Percentiles rank a stretch among this genome's conserved stretches.
phyloP scores from a whole-genome alignment of 37 sponge, comb jelly and placozoan genomes.

The Oopsacas minuta region DNA sequence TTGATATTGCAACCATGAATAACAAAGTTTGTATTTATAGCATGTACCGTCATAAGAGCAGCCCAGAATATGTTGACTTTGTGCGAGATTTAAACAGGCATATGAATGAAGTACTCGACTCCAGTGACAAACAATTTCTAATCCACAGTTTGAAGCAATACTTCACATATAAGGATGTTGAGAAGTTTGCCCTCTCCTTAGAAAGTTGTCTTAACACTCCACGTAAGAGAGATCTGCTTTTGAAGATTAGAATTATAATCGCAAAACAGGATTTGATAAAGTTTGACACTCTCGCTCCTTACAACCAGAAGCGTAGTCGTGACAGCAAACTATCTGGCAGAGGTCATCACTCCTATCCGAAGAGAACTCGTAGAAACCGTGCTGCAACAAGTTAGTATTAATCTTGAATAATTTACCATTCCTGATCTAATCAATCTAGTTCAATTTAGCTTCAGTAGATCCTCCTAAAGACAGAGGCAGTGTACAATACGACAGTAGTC shows the following conservation, averaged over 20 bases:
- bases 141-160: conserved; percentile 64
- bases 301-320: conserved; percentile 39
- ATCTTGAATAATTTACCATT: background rate
- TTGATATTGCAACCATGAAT: too few relatives aligned
- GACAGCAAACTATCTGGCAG: background rate
- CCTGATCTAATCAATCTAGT: background rate
- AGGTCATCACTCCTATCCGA: background rate
- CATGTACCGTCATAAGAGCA: background rate
- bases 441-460: background rate
- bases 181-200: conserved; percentile 54
- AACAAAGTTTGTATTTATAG: background rate
- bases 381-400: background rate
- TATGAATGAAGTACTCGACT: conserved; percentile 39
- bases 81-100: conserved; percentile 35
- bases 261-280: conserved; percentile 44
- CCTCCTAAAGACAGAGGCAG: background rate
- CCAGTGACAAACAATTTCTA: conserved; percentile 64
- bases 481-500: background rate
- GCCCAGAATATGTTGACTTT: background rate
- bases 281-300: conserved; percentile 74
- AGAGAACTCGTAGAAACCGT: background rate
- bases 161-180: conserved; percentile 55
- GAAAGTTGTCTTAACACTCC: conserved; percentile 67
- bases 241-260: conserved; percentile 45
- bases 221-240: conserved; percentile 63